Evolutionary conservation across 1,140 invertebrate species (phyloP), one percentile per base, ranked within the genome.

Genomic region (Thereuonema tuberculata): DNA sequence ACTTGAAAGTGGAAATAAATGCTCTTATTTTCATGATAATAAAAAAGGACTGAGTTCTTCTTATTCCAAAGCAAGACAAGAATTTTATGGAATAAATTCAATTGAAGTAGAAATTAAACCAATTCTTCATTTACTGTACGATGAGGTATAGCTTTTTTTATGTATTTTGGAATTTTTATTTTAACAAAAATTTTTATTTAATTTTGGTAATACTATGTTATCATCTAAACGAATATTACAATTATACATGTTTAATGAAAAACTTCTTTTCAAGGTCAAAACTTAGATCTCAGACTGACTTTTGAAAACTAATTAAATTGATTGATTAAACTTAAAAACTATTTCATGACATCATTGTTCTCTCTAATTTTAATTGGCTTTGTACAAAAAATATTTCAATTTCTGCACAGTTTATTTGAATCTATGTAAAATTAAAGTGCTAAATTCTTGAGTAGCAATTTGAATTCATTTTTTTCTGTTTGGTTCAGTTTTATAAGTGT

Each of bases 81-180:
- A 58, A 68, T 23, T 62, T 24, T 80, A 78, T 69, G 80, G 79
- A n/a, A 52, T 62, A 23, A 82, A 82, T 68, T 62, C 64, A 2
- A 79, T 81, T 49, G 66, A 67, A 17, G 73, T 82, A 17, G 74
- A 77, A 64, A 77, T 81, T 0, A 76, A 75, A 58, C 75, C 78
- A 9, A 73, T 78, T 57, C 24, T 71, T 5, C 62, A 66, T 23
- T 66, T 80, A 26, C 62, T 74, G 9, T 49, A 73, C n/a, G 68
- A 73, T 15, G 74, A 75, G 64, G 55, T 63, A 49, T 5, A 55
- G 17, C 28, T 5, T n/a, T 55, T 55, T 14, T 27, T 9, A 25
- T 26, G 14, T 9, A 55, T 27, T 55, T 55, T 26, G 28, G 21
- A 37, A 17, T 50, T n/a, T n/a, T n/a, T n/a, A n/a, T n/a, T n/a